Evolutionary conservation across 2,113 vertebrate genomes (phyloP).

Genomic region (Euleptes europaea): DNA sequence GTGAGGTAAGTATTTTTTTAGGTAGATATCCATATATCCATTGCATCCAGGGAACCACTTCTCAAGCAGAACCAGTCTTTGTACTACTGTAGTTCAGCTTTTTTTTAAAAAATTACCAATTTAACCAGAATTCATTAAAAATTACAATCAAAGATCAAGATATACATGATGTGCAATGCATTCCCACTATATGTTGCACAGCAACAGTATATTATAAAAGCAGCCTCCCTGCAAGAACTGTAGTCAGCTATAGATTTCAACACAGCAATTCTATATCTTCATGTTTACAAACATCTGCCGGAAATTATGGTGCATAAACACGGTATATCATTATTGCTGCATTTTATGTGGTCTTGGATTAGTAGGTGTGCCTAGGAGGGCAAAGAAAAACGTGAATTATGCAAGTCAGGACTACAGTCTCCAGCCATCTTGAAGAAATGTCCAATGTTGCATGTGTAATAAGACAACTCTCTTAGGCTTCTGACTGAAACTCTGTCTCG

Average conservation of each 20-base stretch:
- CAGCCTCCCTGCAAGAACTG: conserved; percentile 61
- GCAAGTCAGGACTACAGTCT: conserved; percentile 27
- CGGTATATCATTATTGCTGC: conserved; percentile 25
- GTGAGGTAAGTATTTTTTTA: conserved; percentile 59
- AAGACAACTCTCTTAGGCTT: conserved; percentile 74
- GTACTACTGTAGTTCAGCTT: conserved; percentile 28
- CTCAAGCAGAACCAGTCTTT: conserved; percentile 34
- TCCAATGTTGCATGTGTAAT: conserved; percentile 14
- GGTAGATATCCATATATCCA: conserved; percentile 39
- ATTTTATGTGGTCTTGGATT: conserved; percentile 23
- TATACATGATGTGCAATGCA: conserved; percentile 71
- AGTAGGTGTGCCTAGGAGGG: neutral
- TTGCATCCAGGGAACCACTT: conserved; percentile 45
- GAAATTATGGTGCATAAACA: neutral
- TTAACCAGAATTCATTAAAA: conserved; percentile 40
- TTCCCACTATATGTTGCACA: conserved; percentile 69
- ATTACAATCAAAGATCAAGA: conserved; percentile 54
- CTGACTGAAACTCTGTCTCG: conserved; percentile 77
- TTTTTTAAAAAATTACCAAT: conserved; percentile 25
- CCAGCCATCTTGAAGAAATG: conserved; percentile 23
- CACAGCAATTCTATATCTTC: conserved; percentile 22
- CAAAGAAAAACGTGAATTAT: conserved; percentile 23
- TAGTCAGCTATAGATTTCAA: conserved; percentile 52
- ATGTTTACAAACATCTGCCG: conserved; percentile 25
- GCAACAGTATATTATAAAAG: conserved; percentile 66